Base-by-base conservation (phyloP, 1,140 invertebrate species). In the Gryllus bimaculatus region DNA sequence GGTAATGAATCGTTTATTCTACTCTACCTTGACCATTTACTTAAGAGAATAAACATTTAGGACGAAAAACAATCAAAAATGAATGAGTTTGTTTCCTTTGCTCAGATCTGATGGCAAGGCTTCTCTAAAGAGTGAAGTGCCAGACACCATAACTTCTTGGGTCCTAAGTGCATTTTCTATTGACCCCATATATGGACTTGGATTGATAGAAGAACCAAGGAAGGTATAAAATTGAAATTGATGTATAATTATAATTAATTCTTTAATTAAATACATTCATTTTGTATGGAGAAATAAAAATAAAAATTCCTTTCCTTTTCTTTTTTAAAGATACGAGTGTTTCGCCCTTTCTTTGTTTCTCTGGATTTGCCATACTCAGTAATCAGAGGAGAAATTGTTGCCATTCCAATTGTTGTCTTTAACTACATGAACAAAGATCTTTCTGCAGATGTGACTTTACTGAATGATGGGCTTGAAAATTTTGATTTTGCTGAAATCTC, bases 91-190 rank as follows among this genome's bases (percentile, higher is more conserved):
- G 21, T 78, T 39, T 74, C 12, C 54, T 79, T 79, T 76, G 74
- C 73, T 47, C 48, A 79, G 79, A 75, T 77, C 21, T 47, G 79
- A 79, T 76, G 79, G 79, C 20, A 76, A 74, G 48, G 75, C 47
- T 26, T 76, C 73, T 48, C 74, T 77, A 18, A 85, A 84, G 18
- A 88, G 88, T 49, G 86, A 86, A 74, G 92, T 96, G 48, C 97
- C 97, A 0, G 93, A 96, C 81, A 94, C 94, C 0, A 95, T 98
- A 13, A 98, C 95, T 0, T 95, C 95, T 3, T 99, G 97, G 96
- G 89, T 94, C 21, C 89, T 98, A 0, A 95, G 93, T 49, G 98
- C 94, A 0, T 99, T 99, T 85, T 95, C 97, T 0, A 87, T 99
- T 73, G 94, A 96, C 86, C 88, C 93, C 0, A 87, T 92, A 12